Evolutionary conservation across 2,113 vertebrate species (phyloP), one percentile per base, ranked within the genome.

Genomic region (Cathartes aura): DNA sequence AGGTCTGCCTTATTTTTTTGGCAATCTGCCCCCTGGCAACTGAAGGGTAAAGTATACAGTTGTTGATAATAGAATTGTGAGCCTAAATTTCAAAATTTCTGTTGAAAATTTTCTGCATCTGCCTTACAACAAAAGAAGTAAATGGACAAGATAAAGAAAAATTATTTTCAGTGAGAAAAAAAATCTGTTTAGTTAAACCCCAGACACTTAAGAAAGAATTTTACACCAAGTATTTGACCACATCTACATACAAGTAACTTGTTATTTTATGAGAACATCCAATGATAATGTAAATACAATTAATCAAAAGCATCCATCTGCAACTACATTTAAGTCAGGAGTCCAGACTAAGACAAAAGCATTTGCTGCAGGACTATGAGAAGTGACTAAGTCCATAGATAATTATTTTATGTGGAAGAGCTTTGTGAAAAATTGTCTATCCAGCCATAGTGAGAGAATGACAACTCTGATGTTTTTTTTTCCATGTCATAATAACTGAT

Each of bases 381-480:
- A 62, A 92, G 7, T 52, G 48, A 63, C 36, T 47, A n/a, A 47
- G 15, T 24, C 30, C 6, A n/a, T 0, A 8, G 48, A 64, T 11
- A 75, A 64, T 18, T 79, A 43, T 43, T 85, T 82, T 63, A 67
- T 1, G 1, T 32, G 21, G 55, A 66, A 89, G 12, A 83, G 43
- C 26, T 89, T 42, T 40, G 12, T 70, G 63, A 47, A 82, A 72
- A 76, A 59, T 45, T 10, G 8, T 38, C 14, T 72, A 8, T 12
- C 21, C 43, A 67, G 58, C 20, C 86, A 9, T 14, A 75, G 24
- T 36, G 23, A 90, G 50, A 79, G 14, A 71, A 60, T 48, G 9
- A 83, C 1, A 1, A 6, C 36, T 56, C 18, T 50, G 79, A 67
- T 15, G 4, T 2, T 1, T 0, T 4, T 75, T 13, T 70, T 64